Conservation (phyloP, 2,888 invertebrate species). For the Atrina japonica region DNA sequence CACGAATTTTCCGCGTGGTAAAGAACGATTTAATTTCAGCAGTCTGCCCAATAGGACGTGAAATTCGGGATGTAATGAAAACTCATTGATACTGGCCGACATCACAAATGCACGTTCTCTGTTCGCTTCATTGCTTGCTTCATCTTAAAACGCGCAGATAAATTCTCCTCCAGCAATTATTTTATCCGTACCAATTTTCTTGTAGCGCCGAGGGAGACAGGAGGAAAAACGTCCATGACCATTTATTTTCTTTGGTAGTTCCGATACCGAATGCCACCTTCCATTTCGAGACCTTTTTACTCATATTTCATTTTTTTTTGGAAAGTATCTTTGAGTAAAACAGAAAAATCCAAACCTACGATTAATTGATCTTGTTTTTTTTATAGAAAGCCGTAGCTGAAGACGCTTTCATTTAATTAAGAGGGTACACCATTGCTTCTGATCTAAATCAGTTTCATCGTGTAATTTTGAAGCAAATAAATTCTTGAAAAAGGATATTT, state of each 20-base stretch:
- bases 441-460: slow-evolving; percentile 18
- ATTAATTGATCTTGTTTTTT: slow-evolving; percentile 22
- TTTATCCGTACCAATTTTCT: slow-evolving; percentile 21
- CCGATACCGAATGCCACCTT: not conserved
- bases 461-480: slow-evolving; percentile 33
- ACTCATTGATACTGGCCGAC: slow-evolving; percentile 46
- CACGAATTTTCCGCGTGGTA: slow-evolving; percentile 46
- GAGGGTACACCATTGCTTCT: slow-evolving; percentile 1
- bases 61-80: slow-evolving; percentile 50
- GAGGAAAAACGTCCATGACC: slow-evolving; percentile 7
- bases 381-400: not conserved
- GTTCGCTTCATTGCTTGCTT: slow-evolving; percentile 39
- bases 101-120: slow-evolving; percentile 44
- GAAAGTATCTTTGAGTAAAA: too few species aligned
- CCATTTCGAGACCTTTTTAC: not conserved
- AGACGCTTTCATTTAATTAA: slow-evolving; percentile 20
- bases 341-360: not conserved
- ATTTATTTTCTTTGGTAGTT: slow-evolving; percentile 18
- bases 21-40: slow-evolving; percentile 49
- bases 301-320: slow-evolving; percentile 3
- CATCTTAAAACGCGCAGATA: slow-evolving; percentile 36
- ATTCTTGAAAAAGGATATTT: slow-evolving; percentile 25
- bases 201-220: slow-evolving; percentile 16
- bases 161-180: slow-evolving; percentile 45
- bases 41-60: slow-evolving; percentile 47